These are phyloP conservation scores for Chrysolina americana DNA, from an alignment of 2,888 invertebrate species.

Conservation along the genomic window DNA sequence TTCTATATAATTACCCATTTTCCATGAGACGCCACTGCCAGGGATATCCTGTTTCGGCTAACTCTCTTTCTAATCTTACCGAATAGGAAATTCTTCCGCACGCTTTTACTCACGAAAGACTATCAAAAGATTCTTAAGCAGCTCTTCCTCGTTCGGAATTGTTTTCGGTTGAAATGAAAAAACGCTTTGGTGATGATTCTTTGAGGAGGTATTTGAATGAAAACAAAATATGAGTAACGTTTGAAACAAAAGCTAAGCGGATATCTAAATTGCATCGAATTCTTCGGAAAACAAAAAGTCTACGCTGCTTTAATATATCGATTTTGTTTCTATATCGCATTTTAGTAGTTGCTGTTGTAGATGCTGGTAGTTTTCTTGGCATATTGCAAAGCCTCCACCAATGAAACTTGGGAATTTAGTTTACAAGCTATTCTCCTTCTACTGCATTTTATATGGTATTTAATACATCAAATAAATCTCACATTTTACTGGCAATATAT, in stretches of 20 bases:
- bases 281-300: not conserved
- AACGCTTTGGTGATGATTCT: not conserved
- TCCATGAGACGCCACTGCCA: not conserved
- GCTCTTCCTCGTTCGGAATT: not conserved
- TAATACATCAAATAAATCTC: too few relatives aligned
- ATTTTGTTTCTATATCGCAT: too few relatives aligned
- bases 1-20: too few relatives aligned
- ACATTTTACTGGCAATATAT: too few relatives aligned
- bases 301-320: too few relatives aligned
- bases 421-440: too few relatives aligned
- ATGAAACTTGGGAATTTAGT: too few relatives aligned
- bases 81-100: not conserved
- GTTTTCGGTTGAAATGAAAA: conserved; percentile 13
- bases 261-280: not conserved
- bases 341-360: too few relatives aligned
- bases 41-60: not conserved
- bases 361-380: too few relatives aligned
- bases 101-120: not conserved
- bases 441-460: too few relatives aligned
- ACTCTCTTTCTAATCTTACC: conserved; percentile 1
- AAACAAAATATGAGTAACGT: not conserved
- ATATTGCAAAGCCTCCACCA: too few relatives aligned
- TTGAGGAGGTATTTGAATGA: not conserved
- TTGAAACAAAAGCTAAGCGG: not conserved
- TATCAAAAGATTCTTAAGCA: not conserved